A percentile compares a stretch with the other conserved stretches of the same genome.
phyloP scores from a whole-genome alignment of 2,888 invertebrate genomes.

The Onchidella celtica region DNA sequence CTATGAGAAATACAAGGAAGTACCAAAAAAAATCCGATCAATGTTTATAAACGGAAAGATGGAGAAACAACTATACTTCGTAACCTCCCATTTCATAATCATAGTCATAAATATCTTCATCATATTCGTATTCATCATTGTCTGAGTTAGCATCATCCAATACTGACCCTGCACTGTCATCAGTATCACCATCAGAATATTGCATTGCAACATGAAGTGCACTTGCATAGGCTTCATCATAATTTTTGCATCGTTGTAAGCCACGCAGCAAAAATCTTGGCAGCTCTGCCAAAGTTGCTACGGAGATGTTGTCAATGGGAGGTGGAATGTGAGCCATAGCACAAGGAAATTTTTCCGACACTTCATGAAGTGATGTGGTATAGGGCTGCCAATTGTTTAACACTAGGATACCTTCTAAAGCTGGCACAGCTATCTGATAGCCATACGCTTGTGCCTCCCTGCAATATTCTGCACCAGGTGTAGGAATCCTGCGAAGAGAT shows the following conservation, averaged over 20 bases:
- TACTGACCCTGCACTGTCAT: constrained; percentile 72
- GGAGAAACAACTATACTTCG: constrained; percentile 61
- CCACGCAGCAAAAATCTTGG: constrained; percentile 59
- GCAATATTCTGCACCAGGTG: constrained; percentile 52
- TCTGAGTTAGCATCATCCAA: constrained; percentile 74
- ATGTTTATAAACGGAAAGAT: no score
- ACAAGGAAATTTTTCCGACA: constrained; percentile 66
- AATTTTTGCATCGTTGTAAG: constrained; percentile 65
- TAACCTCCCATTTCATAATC: constrained; percentile 63
- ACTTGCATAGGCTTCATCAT: constrained; percentile 74
- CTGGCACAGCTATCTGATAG: constrained; percentile 69
- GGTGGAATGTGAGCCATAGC: constrained; percentile 73
- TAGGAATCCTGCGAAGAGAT: constrained; percentile 68
- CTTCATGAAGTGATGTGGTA: constrained; percentile 73
- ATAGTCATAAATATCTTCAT: constrained; percentile 77
- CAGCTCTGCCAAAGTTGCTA: constrained; percentile 69
- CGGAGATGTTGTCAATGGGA: constrained; percentile 75
- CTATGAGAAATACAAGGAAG: no score
- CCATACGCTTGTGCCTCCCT: constrained; percentile 64
- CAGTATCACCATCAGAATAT: constrained; percentile 72
- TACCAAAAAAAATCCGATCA: no score
- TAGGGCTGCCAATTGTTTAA: constrained; percentile 75
- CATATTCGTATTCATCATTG: constrained; percentile 76
- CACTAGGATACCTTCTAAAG: constrained; percentile 69
- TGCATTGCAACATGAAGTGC: constrained; percentile 71